Evolutionary conservation across 2,113 vertebrate genomes (phyloP), one percentile per base, ranked within the genome.

Genomic region (Halcyon malimbica): DNA sequence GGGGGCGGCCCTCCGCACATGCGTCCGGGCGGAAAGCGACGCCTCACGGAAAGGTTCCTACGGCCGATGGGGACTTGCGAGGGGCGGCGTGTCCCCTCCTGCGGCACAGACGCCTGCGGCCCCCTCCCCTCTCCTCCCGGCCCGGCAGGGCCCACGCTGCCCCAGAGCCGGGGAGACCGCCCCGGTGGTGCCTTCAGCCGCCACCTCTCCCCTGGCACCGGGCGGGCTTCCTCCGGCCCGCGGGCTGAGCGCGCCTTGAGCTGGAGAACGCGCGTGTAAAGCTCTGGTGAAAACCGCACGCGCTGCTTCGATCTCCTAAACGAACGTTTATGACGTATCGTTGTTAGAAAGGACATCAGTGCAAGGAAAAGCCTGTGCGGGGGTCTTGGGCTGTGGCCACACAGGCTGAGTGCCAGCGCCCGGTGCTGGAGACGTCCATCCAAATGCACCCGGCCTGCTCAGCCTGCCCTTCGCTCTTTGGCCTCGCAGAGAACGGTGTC

Each of bases 161-260:
- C 24, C 6, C 29, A 25, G 53, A 26, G 68, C 29, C 33, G 13
- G 10, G 7, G 11, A 13, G 10, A 13, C 4, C 4, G 13, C 21
- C 31, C 24, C 13, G 9, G n/a, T 18, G 60, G 9, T 33, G 28
- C 39, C 33, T 33, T 29, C 42, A 10, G 19, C 39, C 15, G 62
- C 18, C 2, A 4, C 24, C 37, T 44, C 6, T 21, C 4, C 33
- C 28, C 5, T 1, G 23, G 24, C 16, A 6, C 6, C 28, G 10
- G 44, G 9, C 33, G 11, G 59, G 24, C 28, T 17, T n/a, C 44
- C 25, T n/a, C 28, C 20, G 6, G 48, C 24, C 54, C 2, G 1
- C 1, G 1, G 29, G 39, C 26, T 3, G 0, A 0, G 0, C 6
- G 0, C 11, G 1, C n/a, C 25, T 16, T 9, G 31, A 28, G 35